These are phyloP conservation scores for Spheniscus mendiculus DNA, from an alignment of 2,113 vertebrate species.

Conservation along the genomic window DNA sequence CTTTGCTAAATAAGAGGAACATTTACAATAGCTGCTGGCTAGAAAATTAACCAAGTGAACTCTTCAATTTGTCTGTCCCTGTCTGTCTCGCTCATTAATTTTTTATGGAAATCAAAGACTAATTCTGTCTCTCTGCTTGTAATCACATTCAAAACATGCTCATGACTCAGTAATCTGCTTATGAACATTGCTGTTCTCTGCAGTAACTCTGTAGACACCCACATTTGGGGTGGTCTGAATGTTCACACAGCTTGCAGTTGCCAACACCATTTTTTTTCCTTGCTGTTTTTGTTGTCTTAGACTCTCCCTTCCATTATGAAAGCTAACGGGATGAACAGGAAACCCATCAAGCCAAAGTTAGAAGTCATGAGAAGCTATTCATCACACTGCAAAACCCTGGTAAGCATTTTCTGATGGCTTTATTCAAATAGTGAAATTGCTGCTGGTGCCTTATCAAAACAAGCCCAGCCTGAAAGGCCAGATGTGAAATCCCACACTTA, in stretches of 20 bases:
- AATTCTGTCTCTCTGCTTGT: conserved; percentile 28
- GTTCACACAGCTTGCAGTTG: conserved; percentile 18
- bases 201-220: not conserved
- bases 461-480: conserved; percentile 26
- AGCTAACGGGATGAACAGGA: conserved; percentile 40
- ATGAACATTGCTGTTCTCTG: not conserved
- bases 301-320: conserved; percentile 31
- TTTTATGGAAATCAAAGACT: conserved; percentile 50
- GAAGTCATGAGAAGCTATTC: conserved; percentile 36
- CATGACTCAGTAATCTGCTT: conserved; percentile 47
- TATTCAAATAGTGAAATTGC: conserved; percentile 3
- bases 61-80: conserved; percentile 28
- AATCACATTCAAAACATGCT: conserved; percentile 50
- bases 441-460: conserved; percentile 18
- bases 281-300: not conserved
- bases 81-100: conserved; percentile 17
- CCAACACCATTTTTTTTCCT: conserved; percentile 22
- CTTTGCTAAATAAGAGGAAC: conserved; percentile 10
- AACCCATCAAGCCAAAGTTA: conserved; percentile 47
- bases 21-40: conserved; percentile 34
- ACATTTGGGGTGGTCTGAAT: conserved; percentile 9
- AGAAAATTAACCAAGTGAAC: conserved; percentile 49
- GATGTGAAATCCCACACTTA: not conserved
- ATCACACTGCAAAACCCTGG: conserved; percentile 13
- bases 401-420: conserved; percentile 44